Evolutionary conservation across 92 coral and sea anemone genomes (phyloP).

Genomic region (Porites cylindrica): DNA sequence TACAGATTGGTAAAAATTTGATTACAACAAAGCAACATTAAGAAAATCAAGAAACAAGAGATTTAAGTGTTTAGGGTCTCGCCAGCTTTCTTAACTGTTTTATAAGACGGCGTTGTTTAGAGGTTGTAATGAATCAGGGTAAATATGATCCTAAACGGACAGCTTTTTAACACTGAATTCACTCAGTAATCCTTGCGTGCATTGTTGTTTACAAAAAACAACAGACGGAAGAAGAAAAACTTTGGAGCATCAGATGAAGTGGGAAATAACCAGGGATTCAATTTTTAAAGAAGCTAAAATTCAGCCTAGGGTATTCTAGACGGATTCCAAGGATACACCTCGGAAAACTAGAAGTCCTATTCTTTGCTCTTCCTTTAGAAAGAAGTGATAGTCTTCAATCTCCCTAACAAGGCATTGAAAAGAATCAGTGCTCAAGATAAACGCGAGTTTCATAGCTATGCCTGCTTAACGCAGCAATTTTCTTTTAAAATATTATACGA

Average conservation of each 20-base stretch:
- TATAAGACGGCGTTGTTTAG: not conserved
- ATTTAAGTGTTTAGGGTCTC: not conserved
- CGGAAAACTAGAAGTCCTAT: not conserved
- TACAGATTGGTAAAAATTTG: not conserved
- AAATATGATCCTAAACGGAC: not conserved
- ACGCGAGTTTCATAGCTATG: too few relatives aligned
- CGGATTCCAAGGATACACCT: not conserved
- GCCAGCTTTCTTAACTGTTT: not conserved
- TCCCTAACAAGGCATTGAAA: too few relatives aligned
- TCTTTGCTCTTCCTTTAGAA: too few relatives aligned
- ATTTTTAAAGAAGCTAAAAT: not conserved
- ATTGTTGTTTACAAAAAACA: not conserved
- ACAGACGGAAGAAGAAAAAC: not conserved
- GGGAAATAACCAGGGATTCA: not conserved
- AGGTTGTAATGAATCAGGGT: not conserved
- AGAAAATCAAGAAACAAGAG: constrained; percentile 3
- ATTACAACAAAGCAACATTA: constrained; percentile 23
- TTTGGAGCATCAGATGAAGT: not conserved
- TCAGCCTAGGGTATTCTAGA: not conserved
- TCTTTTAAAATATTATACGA: too few relatives aligned
- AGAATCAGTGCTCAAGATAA: too few relatives aligned
- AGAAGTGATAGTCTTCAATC: too few relatives aligned
- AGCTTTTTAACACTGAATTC: not conserved
- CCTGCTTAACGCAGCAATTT: too few relatives aligned
- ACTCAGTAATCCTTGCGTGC: not conserved